These are phyloP conservation scores for Petrocephalus sullivani DNA, from an alignment of 2,797 vertebrate species.

Conservation along the genomic window DNA sequence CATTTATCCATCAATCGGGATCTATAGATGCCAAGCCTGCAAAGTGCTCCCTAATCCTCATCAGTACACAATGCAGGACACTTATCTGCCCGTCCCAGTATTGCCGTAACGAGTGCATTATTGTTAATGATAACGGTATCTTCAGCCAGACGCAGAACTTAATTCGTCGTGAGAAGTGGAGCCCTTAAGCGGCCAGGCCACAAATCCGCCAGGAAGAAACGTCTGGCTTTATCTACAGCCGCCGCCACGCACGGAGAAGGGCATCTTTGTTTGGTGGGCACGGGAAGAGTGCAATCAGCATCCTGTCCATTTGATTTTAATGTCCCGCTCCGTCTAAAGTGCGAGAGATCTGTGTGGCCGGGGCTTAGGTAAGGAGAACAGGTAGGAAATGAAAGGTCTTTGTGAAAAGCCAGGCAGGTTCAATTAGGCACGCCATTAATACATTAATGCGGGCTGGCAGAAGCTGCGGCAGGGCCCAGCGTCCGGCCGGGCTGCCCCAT, in stretches of 20 bases:
- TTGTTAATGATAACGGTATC: neutral
- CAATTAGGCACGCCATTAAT: conserved; percentile 29
- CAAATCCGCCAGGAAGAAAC: conserved; percentile 44
- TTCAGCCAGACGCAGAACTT: neutral
- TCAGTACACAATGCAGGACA: neutral
- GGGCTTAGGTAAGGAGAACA: neutral
- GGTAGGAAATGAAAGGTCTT: neutral
- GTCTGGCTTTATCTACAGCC: conserved; percentile 45
- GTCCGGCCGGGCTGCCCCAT: conserved; percentile 32
- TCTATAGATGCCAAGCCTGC: conserved; percentile 1
- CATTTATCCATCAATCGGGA: neutral
- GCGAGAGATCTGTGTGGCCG: neutral
- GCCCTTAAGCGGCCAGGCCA: conserved; percentile 44
- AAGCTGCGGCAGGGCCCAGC: conserved; percentile 23
- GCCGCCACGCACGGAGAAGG: neutral
- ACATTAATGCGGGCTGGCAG: conserved; percentile 22
- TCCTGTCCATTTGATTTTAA: neutral
- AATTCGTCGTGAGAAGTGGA: neutral
- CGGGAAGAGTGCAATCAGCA: neutral
- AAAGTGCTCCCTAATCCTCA: neutral
- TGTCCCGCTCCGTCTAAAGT: neutral
- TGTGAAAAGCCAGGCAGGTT: conserved; percentile 26
- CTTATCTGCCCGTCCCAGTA: neutral
- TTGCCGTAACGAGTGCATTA: neutral
- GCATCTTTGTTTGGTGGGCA: neutral